Evolutionary conservation across 2,888 invertebrate genomes (phyloP).

Genomic region (Apodemia mormo): DNA sequence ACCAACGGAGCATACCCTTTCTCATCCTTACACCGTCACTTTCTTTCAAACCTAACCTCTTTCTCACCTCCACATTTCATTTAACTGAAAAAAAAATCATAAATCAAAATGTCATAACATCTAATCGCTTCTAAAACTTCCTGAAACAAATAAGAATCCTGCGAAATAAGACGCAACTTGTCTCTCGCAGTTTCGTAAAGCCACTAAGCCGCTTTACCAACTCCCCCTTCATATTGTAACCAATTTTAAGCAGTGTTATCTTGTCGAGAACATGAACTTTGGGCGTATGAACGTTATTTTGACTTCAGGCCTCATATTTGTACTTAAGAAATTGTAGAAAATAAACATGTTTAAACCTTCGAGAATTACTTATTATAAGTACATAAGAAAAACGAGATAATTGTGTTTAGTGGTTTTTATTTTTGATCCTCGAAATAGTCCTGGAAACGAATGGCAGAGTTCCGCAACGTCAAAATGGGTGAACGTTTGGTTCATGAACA

Average conservation of each 20-base stretch:
- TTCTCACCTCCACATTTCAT: no score
- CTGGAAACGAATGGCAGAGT: no score
- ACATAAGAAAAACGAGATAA: no score
- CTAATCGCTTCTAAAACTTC: conserved; percentile 6
- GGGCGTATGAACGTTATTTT: background rate
- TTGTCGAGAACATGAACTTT: conserved; percentile 10
- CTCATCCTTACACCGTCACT: no score
- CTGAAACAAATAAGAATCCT: conserved; percentile 5
- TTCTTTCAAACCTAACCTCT: no score
- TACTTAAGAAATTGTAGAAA: background rate
- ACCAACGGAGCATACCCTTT: no score
- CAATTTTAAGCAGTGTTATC: conserved; percentile 18
- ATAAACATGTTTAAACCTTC: no score
- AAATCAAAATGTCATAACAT: conserved; percentile 4
- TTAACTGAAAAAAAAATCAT: background rate
- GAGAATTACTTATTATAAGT: no score
- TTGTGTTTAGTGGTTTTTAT: no score
- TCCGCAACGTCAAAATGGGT: no score
- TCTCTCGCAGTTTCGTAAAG: conserved; percentile 45
- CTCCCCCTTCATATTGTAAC: conserved; percentile 12
- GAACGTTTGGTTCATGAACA: no score
- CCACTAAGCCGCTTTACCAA: conserved; percentile 63
- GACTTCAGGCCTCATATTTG: background rate
- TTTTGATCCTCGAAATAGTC: no score
- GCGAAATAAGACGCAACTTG: conserved; percentile 38